Conservation (phyloP, 2,797 vertebrate species). For the Urosaurus nigricauda region DNA sequence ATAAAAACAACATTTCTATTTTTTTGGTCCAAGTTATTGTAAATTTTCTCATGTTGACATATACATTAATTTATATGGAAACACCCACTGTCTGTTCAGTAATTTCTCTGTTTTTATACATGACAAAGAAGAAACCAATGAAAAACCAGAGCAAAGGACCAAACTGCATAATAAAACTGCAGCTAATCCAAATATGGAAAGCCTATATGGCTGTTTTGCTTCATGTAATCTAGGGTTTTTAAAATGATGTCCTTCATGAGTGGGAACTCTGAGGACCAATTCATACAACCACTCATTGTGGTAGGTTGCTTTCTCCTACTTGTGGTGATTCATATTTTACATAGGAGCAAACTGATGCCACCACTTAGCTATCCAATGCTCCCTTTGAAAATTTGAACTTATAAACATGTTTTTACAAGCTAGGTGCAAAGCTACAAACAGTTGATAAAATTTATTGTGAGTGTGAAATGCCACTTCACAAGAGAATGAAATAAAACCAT, state of each 20-base stretch:
- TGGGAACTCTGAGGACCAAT: neutral
- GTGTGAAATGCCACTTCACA: too few relatives aligned
- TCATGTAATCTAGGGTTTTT: neutral
- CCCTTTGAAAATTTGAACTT: too few relatives aligned
- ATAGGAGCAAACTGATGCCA: too few relatives aligned
- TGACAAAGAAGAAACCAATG: neutral
- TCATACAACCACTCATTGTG: neutral
- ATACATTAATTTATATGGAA: neutral
- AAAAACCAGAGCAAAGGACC: neutral
- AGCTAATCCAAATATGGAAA: neutral
- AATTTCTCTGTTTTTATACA: neutral
- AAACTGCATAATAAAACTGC: neutral
- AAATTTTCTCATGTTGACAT: neutral
- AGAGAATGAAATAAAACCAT: too few relatives aligned
- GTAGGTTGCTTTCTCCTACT: neutral
- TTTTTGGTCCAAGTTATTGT: neutral
- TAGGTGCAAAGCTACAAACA: too few relatives aligned
- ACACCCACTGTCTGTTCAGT: neutral
- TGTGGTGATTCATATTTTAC: neutral
- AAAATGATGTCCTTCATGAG: too few relatives aligned
- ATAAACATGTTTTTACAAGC: too few relatives aligned
- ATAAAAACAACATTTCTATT: neutral
- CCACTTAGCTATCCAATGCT: too few relatives aligned
- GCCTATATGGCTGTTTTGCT: neutral
- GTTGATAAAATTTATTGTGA: too few relatives aligned